A percentile compares a stretch with the other conserved stretches of the same genome.
Evolutionary conservation across 2,888 invertebrate species (phyloP).

Genomic region (Papilio elwesi): DNA sequence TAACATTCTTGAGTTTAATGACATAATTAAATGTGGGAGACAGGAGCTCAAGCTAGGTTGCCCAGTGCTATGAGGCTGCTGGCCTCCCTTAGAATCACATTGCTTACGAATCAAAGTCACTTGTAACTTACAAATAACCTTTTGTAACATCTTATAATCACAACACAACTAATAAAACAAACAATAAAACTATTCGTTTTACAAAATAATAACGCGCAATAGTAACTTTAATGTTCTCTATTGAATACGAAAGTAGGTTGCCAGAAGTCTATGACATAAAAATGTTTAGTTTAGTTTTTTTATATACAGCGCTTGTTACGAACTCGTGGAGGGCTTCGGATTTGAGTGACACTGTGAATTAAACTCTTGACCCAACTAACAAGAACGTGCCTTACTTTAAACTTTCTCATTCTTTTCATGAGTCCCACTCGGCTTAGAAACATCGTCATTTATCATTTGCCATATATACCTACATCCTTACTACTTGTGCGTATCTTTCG

Average conservation of each 20-base stretch:
- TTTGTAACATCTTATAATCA: too few relatives aligned
- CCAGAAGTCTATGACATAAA: neutral
- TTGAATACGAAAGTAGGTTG: slow-evolving; percentile 27
- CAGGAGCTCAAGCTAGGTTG: too few relatives aligned
- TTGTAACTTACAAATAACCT: too few relatives aligned
- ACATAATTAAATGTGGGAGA: too few relatives aligned
- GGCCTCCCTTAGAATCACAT: too few relatives aligned
- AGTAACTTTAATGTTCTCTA: neutral
- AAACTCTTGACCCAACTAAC: slow-evolving; percentile 37
- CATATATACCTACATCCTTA: too few relatives aligned
- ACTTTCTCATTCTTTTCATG: neutral
- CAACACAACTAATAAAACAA: too few relatives aligned
- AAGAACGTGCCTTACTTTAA: slow-evolving; percentile 23
- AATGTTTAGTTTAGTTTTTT: slow-evolving; percentile 16
- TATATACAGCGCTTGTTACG: slow-evolving; percentile 18
- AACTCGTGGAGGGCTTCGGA: slow-evolving; percentile 9
- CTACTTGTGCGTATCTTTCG: too few relatives aligned
- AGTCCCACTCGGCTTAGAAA: neutral
- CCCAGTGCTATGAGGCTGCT: too few relatives aligned
- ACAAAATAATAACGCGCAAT: neutral
- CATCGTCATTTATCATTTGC: too few relatives aligned
- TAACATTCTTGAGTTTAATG: too few relatives aligned
- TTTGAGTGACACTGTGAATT: slow-evolving; percentile 27
- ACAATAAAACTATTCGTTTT: neutral
- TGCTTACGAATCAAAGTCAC: too few relatives aligned